phyloP scores from a whole-genome alignment of 2,797 vertebrate species.

The Halcyon smyrnensis region DNA sequence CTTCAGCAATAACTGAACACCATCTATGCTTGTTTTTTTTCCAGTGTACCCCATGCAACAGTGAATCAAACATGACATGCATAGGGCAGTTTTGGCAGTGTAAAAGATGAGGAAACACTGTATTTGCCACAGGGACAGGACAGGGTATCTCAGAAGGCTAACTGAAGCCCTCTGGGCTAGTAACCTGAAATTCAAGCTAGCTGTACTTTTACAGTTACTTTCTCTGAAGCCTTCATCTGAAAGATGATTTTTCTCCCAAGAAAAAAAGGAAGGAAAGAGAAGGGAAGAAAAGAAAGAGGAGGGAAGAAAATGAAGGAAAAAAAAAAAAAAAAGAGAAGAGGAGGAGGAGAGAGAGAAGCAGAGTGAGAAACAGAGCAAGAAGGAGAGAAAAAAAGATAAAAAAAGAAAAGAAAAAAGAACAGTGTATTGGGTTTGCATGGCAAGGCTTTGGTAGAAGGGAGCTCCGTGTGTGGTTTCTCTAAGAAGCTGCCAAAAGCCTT shows the following conservation, averaged over 20 bases:
- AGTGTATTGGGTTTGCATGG: neutral
- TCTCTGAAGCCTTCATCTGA: neutral
- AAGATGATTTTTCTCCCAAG: neutral
- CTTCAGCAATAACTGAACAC: neutral
- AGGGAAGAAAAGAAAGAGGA: too few species aligned
- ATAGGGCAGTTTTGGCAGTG: neutral
- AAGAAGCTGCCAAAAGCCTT: too few species aligned
- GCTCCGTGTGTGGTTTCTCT: neutral
- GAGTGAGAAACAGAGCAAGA: too few species aligned
- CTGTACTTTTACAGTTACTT: neutral
- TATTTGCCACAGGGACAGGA: neutral
- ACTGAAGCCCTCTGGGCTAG: neutral
- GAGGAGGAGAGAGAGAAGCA: too few species aligned
- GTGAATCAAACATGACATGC: neutral
- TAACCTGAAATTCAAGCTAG: neutral
- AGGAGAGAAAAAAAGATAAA: too few species aligned
- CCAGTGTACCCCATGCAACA: fast-evolving
- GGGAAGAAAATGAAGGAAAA: too few species aligned
- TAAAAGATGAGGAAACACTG: neutral
- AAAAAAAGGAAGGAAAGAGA: neutral
- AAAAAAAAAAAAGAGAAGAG: too few species aligned
- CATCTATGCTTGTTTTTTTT: neutral
- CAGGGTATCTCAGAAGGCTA: neutral
- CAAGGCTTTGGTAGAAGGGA: neutral
- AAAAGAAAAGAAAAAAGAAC: neutral